A percentile compares a stretch with the other conserved stretches of the same genome.
Evolutionary conservation across 2,888 invertebrate genomes (phyloP).

Genomic region (Glaucopsyche alexis): DNA sequence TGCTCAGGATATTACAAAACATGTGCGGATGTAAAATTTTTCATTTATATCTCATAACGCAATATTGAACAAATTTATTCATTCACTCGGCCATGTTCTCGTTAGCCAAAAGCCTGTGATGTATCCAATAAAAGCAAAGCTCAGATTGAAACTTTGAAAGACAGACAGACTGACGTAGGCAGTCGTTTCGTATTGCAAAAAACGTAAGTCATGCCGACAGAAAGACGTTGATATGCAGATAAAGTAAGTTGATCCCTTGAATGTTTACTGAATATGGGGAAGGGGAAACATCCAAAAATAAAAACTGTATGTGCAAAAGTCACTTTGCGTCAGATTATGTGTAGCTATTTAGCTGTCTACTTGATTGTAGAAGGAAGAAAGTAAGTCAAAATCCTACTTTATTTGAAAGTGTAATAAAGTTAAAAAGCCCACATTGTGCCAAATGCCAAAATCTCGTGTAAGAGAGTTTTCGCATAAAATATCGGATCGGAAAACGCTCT

Average conservation of each 20-base stretch:
- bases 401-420: too few relatives aligned
- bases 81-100: background rate
- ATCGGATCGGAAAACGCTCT: too few relatives aligned
- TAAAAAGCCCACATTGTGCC: too few relatives aligned
- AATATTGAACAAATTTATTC: constrained; percentile 10
- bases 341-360: background rate
- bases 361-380: background rate
- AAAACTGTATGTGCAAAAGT: background rate
- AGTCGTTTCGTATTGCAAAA: constrained; percentile 9
- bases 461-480: too few relatives aligned
- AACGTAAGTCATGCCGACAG: constrained; percentile 3
- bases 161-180: constrained; percentile 19
- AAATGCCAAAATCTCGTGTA: too few relatives aligned
- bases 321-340: background rate
- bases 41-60: constrained; percentile 9
- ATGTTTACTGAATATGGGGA: constrained; percentile 26
- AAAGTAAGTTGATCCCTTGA: background rate
- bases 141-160: constrained; percentile 14
- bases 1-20: background rate
- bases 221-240: constrained; percentile 20
- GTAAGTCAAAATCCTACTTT: too few relatives aligned
- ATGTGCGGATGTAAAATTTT: constrained; percentile 1
- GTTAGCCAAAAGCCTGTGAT: constrained; percentile 17
- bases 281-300: background rate
- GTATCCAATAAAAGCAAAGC: constrained; percentile 23